Conservation (phyloP, 1,140 invertebrate species). For the Gryon sp. region DNA sequence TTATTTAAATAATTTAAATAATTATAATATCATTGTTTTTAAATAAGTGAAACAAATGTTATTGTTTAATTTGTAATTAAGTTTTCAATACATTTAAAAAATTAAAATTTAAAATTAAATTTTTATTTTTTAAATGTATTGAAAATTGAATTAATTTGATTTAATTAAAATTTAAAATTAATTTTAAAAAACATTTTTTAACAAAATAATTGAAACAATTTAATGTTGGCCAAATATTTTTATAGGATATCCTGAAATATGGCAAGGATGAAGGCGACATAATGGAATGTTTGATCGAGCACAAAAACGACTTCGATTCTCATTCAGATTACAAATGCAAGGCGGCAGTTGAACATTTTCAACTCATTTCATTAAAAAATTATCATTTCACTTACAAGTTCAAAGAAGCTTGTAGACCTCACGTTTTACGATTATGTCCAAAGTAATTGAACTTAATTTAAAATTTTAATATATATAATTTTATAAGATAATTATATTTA, state of each 20-base stretch:
- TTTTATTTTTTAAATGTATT: too few species aligned
- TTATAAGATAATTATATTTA: constrained; percentile 4
- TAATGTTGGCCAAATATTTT: constrained; percentile 2
- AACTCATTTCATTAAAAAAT: constrained; percentile 94
- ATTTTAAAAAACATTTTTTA: background rate
- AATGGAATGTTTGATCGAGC: constrained; percentile 95
- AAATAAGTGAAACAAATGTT: too few species aligned
- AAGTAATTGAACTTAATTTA: constrained; percentile 65
- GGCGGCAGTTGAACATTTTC: constrained; percentile 96
- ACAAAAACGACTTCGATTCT: constrained; percentile 92
- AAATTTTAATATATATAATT: background rate
- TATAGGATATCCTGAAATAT: constrained; percentile 82
- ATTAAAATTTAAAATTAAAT: constrained; percentile 1
- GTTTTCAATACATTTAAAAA: too few species aligned
- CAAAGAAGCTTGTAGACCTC: constrained; percentile 93
- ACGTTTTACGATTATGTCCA: constrained; percentile 90
- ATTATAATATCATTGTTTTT: too few species aligned
- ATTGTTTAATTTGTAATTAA: too few species aligned
- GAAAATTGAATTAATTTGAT: too few species aligned
- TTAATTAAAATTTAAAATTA: background rate
- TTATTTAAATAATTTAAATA: too few species aligned
- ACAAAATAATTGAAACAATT: background rate
- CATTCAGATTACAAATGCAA: constrained; percentile 90
- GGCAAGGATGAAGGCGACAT: constrained; percentile 90
- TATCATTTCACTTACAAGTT: constrained; percentile 97